Evolutionary conservation across 1,140 invertebrate genomes (phyloP).

Genomic region (Tetraneura akinire): DNA sequence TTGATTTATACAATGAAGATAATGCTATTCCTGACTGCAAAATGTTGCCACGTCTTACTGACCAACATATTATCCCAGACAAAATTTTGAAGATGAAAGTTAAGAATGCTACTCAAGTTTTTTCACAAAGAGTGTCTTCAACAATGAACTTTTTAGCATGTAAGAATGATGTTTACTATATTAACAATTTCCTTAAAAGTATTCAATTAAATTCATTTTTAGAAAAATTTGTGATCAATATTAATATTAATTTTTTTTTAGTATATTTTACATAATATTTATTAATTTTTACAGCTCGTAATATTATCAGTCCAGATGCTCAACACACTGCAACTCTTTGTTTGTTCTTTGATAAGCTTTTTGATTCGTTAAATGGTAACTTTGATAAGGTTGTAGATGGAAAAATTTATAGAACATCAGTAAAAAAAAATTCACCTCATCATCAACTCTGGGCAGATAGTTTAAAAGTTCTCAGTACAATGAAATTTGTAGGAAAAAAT

Average conservation of each 20-base stretch:
- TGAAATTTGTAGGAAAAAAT: constrained; percentile 23
- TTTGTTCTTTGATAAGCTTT: constrained; percentile 2
- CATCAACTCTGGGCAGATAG: constrained; percentile 22
- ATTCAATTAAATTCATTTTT: not conserved
- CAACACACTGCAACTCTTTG: not conserved
- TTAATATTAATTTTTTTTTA: no score
- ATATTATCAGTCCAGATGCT: not conserved
- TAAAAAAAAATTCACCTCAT: constrained; percentile 11
- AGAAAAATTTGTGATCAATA: constrained; percentile 14
- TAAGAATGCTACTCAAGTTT: constrained; percentile 11
- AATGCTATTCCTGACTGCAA: constrained; percentile 30
- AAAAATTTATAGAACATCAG: constrained; percentile 20
- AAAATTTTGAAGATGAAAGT: constrained; percentile 36
- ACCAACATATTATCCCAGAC: constrained; percentile 15
- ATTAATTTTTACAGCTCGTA: constrained; percentile 10
- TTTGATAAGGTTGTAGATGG: constrained; percentile 35
- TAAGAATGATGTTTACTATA: not conserved
- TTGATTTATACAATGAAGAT: not conserved
- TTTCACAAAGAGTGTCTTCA: constrained; percentile 21
- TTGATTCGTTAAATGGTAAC: constrained; percentile 1
- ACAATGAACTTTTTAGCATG: constrained; percentile 30
- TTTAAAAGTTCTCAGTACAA: not conserved
- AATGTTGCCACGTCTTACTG: constrained; percentile 25
- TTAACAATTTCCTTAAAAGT: constrained; percentile 1
- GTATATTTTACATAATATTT: no score